phyloP scores from a whole-genome alignment of 30 jellyfish, hydroid and myxozoan genomes.

The Calvadosia cruxmelitensis region DNA sequence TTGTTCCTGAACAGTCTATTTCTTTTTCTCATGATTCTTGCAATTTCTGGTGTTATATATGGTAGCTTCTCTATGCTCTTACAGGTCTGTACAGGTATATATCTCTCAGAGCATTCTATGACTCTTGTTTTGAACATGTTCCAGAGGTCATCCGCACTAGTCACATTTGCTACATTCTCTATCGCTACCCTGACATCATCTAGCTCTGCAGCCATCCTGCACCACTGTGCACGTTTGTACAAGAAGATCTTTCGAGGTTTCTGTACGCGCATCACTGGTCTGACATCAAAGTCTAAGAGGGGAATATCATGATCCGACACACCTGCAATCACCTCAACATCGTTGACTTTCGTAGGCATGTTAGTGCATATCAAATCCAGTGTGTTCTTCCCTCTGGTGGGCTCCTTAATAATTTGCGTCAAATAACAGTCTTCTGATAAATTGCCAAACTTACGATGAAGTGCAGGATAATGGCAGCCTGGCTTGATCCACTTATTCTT shows the following conservation, averaged over 20 bases:
- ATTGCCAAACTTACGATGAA: neutral
- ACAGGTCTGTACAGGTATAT: neutral
- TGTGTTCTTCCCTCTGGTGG: constrained; percentile 17
- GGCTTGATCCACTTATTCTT: neutral
- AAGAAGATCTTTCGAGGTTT: constrained; percentile 7
- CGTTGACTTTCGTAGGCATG: neutral
- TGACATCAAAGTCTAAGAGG: constrained; percentile 17
- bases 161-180: neutral
- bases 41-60: neutral
- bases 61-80: neutral
- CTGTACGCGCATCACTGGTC: constrained; percentile 4
- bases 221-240: constrained; percentile 23
- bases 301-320: constrained; percentile 21
- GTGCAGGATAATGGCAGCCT: neutral
- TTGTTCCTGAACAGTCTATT: neutral
- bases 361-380: constrained; percentile 11
- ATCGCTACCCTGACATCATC: neutral
- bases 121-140: neutral
- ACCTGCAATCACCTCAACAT: neutral
- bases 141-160: neutral
- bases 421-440: neutral
- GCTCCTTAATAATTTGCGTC: constrained; percentile 3
- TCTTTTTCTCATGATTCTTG: neutral
- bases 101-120: neutral
- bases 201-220: constrained; percentile 1